phyloP scores from a whole-genome alignment of 2,888 invertebrate species.

The Drosophila hawaiiensis region DNA sequence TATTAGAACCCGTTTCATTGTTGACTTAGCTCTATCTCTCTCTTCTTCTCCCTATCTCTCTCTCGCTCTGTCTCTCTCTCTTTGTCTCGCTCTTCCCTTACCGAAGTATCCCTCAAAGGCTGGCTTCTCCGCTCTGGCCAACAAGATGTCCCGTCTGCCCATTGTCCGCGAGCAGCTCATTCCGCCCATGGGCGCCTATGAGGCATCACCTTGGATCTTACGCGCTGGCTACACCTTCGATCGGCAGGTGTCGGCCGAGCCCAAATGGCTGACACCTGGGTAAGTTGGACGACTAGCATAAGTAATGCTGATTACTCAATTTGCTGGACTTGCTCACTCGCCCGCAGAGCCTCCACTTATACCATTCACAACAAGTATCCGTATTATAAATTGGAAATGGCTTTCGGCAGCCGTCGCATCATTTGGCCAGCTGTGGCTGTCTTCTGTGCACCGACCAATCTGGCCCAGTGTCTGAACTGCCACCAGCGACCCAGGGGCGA shows the following conservation, averaged over 20 bases:
- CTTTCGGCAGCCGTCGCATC: conserved; percentile 74
- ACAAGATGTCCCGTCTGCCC: conserved; percentile 72
- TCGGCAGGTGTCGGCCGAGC: conserved; percentile 40
- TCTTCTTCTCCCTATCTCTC: neutral
- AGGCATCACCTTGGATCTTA: conserved; percentile 34
- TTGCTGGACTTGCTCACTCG: neutral
- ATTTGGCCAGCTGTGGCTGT: conserved; percentile 78
- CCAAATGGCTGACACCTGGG: conserved; percentile 69
- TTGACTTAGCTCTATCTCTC: neutral
- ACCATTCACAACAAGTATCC: conserved; percentile 56
- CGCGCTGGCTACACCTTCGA: conserved; percentile 74
- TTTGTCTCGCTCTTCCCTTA: no score
- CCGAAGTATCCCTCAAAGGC: conserved; percentile 77
- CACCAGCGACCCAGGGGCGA: conserved; percentile 85
- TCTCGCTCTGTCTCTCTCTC: no score
- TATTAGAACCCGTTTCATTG: rapidly evolving
- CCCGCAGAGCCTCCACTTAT: conserved; percentile 72
- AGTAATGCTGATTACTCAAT: neutral
- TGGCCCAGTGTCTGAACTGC: conserved; percentile 75
- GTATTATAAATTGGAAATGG: conserved; percentile 61
- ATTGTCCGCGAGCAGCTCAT: conserved; percentile 21
- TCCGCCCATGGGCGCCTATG: conserved; percentile 81
- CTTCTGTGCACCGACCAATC: conserved; percentile 75
- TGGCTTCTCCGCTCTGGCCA: conserved; percentile 81
- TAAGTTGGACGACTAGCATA: conserved; percentile 7